phyloP scores from a whole-genome alignment of 2,797 vertebrate genomes.

The Alcedo atthis region DNA sequence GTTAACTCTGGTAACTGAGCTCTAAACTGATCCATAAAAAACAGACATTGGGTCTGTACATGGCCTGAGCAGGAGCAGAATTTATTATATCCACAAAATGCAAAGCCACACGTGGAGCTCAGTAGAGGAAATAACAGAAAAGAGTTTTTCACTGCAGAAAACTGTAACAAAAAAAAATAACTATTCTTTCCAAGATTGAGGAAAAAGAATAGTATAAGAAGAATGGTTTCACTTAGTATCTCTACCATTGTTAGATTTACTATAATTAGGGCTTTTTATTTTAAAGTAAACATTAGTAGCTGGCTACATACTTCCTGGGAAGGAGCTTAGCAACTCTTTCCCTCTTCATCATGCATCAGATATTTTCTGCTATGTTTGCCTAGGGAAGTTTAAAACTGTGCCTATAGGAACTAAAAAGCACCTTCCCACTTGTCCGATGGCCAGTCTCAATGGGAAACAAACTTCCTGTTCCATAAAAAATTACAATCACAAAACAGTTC shows the following conservation, averaged over 20 bases:
- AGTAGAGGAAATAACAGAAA: not conserved
- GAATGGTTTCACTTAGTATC: not conserved
- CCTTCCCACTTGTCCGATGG: not conserved
- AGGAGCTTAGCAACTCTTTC: not conserved
- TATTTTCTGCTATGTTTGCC: not conserved
- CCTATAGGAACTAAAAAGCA: not conserved
- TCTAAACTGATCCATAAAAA: not conserved
- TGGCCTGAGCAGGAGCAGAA: not conserved
- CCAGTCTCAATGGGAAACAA: not conserved
- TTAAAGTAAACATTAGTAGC: not conserved
- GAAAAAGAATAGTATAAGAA: not conserved
- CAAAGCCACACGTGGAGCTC: not conserved
- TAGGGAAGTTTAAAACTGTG: not conserved
- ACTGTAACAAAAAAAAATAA: not conserved
- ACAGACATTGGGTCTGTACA: rapidly evolving
- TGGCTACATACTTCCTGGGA: not conserved
- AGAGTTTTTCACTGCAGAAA: not conserved
- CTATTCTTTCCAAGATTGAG: not conserved
- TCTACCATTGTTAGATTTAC: not conserved
- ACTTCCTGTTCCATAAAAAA: not conserved
- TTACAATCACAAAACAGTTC: not conserved
- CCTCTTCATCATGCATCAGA: not conserved
- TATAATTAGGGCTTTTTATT: not conserved
- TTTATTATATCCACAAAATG: not conserved
- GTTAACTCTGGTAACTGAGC: not conserved